Evolutionary conservation across 2,888 invertebrate genomes (phyloP), one percentile per base, ranked within the genome.

Genomic region (Synergus umbraculus): DNA sequence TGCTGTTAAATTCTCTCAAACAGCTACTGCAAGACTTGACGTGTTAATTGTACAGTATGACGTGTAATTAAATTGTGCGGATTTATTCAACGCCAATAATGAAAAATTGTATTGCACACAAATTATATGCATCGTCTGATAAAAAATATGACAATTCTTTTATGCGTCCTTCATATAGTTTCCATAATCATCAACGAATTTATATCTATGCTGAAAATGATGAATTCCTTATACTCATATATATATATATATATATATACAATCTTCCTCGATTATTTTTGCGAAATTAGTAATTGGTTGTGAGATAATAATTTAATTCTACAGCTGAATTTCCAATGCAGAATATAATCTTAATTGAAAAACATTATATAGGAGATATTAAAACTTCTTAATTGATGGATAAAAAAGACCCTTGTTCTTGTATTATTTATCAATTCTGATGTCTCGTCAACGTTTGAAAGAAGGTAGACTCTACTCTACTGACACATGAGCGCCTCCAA

Each of bases 51-150:
- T 29, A 15, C 29, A 22, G 67, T 29, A 49, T 22, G 22, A 69
- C 46, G 67, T 49, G 15, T 49, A 49, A 69, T 69, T 69, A 69
- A 46, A 49, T 22, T 69, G 67, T 67, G 29, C 44, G 49, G 15
- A 69, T 69, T 69, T 69, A 69, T 13, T 46, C 67, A 69, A 69
- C 46, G 44, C 44, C 44, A 67, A 67, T 46, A 67, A 67, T 69
- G 46, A 29, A 69, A 22, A 49, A 46, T 46, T 0, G 44, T 49
- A 46, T 69, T 15, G 49, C 43, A 44, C n/a, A 49, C 46, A 67
- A 69, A 69, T 69, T 69, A 69, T 69, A 69, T 46, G 8, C 8
- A 29, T n/a, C n/a, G n/a, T 69, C 29, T 46, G 22, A 69, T 49
- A 69, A 69, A 69, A 69, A 46, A 69, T 43, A 8, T 18, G 46